These are phyloP conservation scores for Caiman crocodilus DNA, from an alignment of 2,797 vertebrate species.

Conservation along the genomic window DNA sequence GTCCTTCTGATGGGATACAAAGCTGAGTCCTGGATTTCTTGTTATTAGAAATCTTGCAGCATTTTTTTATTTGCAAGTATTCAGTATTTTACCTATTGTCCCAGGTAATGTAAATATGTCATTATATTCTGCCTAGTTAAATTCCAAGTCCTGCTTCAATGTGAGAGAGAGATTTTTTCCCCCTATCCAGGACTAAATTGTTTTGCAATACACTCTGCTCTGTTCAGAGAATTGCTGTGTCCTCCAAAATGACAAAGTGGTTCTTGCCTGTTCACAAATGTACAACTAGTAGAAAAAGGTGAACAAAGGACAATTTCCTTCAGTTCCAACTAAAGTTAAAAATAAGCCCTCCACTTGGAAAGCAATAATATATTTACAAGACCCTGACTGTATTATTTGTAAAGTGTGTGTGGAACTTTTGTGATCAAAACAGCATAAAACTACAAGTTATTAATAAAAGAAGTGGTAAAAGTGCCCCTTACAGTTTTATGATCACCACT, in stretches of 20 bases:
- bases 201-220: neutral
- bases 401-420: neutral
- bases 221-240: neutral
- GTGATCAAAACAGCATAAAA: neutral
- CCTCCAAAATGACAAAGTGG: neutral
- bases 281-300: neutral
- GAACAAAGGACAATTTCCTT: neutral
- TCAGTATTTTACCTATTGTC: neutral
- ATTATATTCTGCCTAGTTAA: neutral
- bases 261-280: neutral
- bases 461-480: neutral
- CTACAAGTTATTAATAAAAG: neutral
- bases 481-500: neutral
- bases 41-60: neutral
- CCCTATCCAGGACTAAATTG: neutral
- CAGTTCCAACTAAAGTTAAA: neutral
- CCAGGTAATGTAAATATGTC: neutral
- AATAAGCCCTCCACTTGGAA: neutral
- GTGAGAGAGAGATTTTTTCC: neutral
- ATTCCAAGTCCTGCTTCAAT: neutral
- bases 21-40: neutral
- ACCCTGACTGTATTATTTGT: neutral
- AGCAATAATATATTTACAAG: neutral
- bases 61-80: neutral
- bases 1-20: neutral